Conservation (phyloP, 2,113 vertebrate genomes). For the Phylloscopus trochiloides region DNA sequence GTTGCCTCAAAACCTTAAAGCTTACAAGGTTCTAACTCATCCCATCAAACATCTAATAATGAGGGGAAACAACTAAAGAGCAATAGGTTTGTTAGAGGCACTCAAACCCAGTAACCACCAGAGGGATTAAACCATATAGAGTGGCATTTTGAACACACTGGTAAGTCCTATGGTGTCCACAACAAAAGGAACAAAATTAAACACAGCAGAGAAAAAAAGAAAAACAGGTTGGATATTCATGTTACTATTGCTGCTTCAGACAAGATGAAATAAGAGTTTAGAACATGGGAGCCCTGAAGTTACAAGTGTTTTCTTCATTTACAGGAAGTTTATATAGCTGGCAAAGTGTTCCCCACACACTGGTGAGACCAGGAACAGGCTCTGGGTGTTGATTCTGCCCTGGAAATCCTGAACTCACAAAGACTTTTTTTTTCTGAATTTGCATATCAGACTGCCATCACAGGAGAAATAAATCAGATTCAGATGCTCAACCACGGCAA, state of each 20-base stretch:
- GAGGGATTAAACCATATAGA: not conserved
- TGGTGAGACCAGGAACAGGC: not conserved
- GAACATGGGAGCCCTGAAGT: not conserved
- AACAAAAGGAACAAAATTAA: not conserved
- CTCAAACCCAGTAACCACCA: not conserved
- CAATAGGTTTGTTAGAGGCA: conserved; percentile 4
- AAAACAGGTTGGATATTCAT: not conserved
- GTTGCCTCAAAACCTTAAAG: conserved; percentile 21
- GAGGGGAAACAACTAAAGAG: not conserved
- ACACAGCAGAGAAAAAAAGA: not conserved
- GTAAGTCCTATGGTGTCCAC: not conserved
- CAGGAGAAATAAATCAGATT: not conserved
- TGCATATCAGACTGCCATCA: not conserved
- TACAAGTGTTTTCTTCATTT: not conserved
- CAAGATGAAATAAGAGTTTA: not conserved
- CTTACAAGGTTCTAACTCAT: not conserved
- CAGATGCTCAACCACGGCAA: fast-evolving
- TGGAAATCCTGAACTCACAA: not conserved
- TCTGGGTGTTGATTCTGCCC: not conserved
- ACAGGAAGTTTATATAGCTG: not conserved
- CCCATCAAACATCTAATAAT: conserved; percentile 20
- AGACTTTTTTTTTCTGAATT: not conserved
- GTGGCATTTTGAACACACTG: not conserved
- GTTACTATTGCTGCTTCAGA: not conserved
- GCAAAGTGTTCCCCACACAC: not conserved